Conservation (phyloP, 2,797 vertebrate species). For the Falco rusticolus region DNA sequence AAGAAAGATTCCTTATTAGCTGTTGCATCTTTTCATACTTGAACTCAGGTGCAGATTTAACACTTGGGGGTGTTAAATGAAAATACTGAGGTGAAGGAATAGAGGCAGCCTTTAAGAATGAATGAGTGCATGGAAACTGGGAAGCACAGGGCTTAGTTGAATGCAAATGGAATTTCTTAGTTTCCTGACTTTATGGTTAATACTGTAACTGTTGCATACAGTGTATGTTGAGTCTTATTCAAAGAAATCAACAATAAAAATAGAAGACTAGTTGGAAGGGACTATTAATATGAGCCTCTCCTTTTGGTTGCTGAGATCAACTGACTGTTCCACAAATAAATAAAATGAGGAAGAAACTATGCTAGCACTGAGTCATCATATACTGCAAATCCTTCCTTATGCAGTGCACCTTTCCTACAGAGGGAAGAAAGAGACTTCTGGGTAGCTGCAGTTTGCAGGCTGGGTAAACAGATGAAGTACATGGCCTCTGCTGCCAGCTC, state of each 20-base stretch:
- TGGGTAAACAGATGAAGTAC: neutral
- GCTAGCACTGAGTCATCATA: neutral
- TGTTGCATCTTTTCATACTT: neutral
- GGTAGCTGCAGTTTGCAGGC: neutral
- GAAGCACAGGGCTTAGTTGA: neutral
- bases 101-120: neutral
- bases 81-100: neutral
- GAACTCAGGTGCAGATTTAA: neutral
- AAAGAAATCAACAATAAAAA: neutral
- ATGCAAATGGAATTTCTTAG: neutral
- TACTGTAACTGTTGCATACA: neutral
- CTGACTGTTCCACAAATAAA: neutral
- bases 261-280: neutral
- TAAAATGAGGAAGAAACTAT: neutral
- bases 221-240: neutral
- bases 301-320: neutral
- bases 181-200: conserved; percentile 6
- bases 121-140: neutral
- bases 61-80: neutral
- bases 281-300: neutral
- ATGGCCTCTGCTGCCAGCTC: neutral
- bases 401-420: neutral
- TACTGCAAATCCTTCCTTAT: neutral
- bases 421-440: neutral
- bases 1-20: neutral